Conservation (phyloP, 30 jellyfish, hydroid and myxozoan genomes). For the Euphysa ruthae region DNA sequence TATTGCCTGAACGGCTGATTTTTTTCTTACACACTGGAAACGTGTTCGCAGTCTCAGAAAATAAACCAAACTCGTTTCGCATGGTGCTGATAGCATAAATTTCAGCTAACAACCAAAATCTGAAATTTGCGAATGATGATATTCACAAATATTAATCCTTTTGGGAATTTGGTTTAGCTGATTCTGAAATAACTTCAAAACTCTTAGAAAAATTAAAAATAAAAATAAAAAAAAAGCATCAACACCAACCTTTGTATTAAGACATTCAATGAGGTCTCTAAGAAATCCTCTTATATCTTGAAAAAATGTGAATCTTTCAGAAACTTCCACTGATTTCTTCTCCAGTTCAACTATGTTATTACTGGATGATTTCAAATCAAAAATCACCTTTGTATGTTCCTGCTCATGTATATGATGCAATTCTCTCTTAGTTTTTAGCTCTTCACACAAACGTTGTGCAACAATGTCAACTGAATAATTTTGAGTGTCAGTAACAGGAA, state of each 20-base stretch:
- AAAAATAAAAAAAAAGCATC: too few relatives aligned
- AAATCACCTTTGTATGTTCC: constrained; percentile 54
- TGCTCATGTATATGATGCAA: constrained; percentile 69
- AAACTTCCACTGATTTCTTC: constrained; percentile 56
- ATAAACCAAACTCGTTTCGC: too few relatives aligned
- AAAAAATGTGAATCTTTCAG: constrained; percentile 69
- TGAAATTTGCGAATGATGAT: too few relatives aligned
- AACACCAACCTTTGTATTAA: constrained; percentile 69
- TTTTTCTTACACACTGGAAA: too few relatives aligned
- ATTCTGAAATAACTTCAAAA: too few relatives aligned
- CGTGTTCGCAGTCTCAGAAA: too few relatives aligned
- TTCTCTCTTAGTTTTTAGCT: constrained; percentile 59
- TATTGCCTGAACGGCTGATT: too few relatives aligned
- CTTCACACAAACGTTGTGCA: constrained; percentile 57
- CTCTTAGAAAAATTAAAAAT: too few relatives aligned
- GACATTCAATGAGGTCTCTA: constrained; percentile 81
- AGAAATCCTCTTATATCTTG: constrained; percentile 93
- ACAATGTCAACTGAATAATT: constrained; percentile 66
- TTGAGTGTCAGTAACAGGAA: constrained; percentile 17
- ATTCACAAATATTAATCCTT: too few relatives aligned
- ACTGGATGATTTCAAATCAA: constrained; percentile 43
- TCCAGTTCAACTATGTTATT: constrained; percentile 61
- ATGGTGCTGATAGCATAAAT: too few relatives aligned
- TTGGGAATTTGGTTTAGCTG: too few relatives aligned
- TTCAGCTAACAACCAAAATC: too few relatives aligned